Base-by-base conservation (phyloP, 2,888 invertebrate genomes). In the Noctua fimbriata region DNA sequence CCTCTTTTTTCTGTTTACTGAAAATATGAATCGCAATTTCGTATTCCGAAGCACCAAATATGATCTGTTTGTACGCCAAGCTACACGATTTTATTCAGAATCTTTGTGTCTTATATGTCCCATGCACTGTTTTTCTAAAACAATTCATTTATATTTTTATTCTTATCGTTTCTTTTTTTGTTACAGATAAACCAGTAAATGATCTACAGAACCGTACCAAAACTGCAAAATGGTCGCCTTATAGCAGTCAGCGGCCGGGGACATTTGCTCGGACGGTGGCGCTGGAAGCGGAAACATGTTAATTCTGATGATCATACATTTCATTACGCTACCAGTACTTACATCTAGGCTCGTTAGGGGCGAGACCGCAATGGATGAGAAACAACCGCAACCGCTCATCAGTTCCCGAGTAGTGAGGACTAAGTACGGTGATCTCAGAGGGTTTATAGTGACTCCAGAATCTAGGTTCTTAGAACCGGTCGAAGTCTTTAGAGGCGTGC, bases 401-500 rank as follows among this genome's bases (percentile, higher is more conserved):
- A 98, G 98, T 91, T 98, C 98, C 90, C 98, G 99, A 92, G 98
- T 98, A 90, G 98, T 99, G 87, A 97, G 98, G 94, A 99, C 98
- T 90, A 98, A 99, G 94, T 98, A 99, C 94, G 99, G 99, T 86
- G 98, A 98, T 93, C 97, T 99, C 87, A 98, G 98, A 92, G 99
- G 99, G 73, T 98, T 98, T 89, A 98, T 99, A 91, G 98, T 98
- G 78, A 98, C 98, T 83, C 98, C 98, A 89, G 98, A 98, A 90
- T 97, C 98, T 44, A 97, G 98, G 87, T 98, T 98, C 93, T 95
- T 99, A 89, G 98, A 98, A 94, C 98, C 98, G 78, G 99, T 99
- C 36, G 99, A 99, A 94, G 98, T 99, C 86, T 99, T 99, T 94
- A 97, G 98, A 73, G 99, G 99, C 14, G 98, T 99, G 81, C 99